Evolutionary conservation across 2,113 vertebrate species (phyloP), one percentile per base, ranked within the genome.

Genomic region (Eurystomus gularis): DNA sequence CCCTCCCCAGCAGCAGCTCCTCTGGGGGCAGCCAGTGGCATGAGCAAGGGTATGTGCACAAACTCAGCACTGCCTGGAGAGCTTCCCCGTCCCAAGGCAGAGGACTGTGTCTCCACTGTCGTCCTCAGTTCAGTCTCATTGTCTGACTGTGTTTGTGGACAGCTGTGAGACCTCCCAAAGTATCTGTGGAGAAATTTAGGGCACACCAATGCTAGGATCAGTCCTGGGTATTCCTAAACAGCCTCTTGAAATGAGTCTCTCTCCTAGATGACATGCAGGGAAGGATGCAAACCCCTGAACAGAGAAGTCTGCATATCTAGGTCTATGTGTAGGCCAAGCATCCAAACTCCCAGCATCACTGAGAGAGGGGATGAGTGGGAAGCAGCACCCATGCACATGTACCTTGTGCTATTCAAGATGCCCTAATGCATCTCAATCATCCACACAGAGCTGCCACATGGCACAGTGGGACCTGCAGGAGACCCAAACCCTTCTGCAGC

Each of bases 401-500:
- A 76, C 10, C 23, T 35, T 14, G 20, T 83, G 24, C 39, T 19
- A 2, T 48, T 28, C 1, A 1, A 40, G 26, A n/a, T 24, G 31
- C 3, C 18, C 62, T 52, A 42, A 8, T 24, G 17, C 28, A 17
- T 26, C 72, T 46, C 58, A 44, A 12, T 61, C 9, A 54, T 40
- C 46, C 60, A 39, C 35, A 24, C 23, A 49, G 55, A 70, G 33
- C 60, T 57, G 42, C 60, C 42, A 37, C 3, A 14, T 0, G 1
- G 0, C 0, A 39, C 40, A 79, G 35, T 0, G 0, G 42, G 39
- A 92, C 73, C 31, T 62, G 12, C 39, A 82, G 52, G 35, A 76
- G 25, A 58, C 31, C 3, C 37, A 66, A 40, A 51, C 2, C 11
- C 25, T 58, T 37, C 77, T 58, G 65, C 44, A 84, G 31, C 58